phyloP scores from a whole-genome alignment of 2,797 vertebrate species.

The Acanthornis magna region DNA sequence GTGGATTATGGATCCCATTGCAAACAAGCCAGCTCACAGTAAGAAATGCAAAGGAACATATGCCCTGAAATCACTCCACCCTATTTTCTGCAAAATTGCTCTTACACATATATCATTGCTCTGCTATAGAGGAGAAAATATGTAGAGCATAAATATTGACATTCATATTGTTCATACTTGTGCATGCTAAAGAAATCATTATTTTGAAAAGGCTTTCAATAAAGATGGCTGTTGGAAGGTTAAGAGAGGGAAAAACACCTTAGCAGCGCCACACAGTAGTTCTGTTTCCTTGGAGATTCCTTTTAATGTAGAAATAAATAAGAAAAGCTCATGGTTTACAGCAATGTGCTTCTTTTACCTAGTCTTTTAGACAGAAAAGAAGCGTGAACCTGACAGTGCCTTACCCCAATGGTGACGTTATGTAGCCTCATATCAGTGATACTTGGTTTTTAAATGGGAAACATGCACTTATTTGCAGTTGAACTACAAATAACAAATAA shows the following conservation, averaged over 20 bases:
- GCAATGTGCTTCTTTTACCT: background rate
- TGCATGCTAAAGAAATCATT: slow-evolving; percentile 25
- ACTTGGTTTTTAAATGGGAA: background rate
- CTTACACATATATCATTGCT: slow-evolving; percentile 12
- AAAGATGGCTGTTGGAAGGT: slow-evolving; percentile 24
- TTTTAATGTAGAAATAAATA: slow-evolving; percentile 46
- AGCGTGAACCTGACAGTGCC: background rate
- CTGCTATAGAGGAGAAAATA: slow-evolving; percentile 13
- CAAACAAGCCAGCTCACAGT: slow-evolving; percentile 52
- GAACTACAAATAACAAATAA: background rate
- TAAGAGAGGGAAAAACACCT: slow-evolving; percentile 45
- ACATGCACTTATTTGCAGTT: background rate
- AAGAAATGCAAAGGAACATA: slow-evolving; percentile 31
- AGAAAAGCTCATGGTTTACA: slow-evolving; percentile 1
- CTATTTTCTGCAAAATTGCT: slow-evolving; percentile 67
- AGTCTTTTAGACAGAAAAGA: background rate
- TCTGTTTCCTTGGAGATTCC: slow-evolving; percentile 65
- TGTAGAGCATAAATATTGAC: slow-evolving; percentile 28
- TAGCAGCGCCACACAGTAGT: background rate
- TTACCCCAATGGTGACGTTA: background rate
- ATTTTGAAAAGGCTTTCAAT: slow-evolving; percentile 29
- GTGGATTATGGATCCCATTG: slow-evolving; percentile 51
- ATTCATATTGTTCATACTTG: slow-evolving; percentile 21
- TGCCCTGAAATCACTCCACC: slow-evolving; percentile 38
- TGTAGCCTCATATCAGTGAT: background rate